A percentile compares a stretch with the other conserved stretches of the same genome.
Evolutionary conservation across 2,797 vertebrate genomes (phyloP).

Genomic region (Fringilla coelebs): DNA sequence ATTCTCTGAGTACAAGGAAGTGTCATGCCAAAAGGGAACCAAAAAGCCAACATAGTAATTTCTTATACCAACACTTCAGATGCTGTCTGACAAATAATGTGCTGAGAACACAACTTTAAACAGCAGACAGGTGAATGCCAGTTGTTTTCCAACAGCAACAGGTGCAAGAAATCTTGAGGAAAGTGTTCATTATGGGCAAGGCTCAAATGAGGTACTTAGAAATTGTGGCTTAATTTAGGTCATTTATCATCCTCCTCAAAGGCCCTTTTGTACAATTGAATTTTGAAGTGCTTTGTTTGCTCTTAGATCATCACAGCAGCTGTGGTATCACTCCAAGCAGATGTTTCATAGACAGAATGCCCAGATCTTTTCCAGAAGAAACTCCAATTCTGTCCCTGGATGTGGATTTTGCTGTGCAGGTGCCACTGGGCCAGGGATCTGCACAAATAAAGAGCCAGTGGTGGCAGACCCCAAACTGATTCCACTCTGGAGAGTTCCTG

Average conservation of each 20-base stretch:
- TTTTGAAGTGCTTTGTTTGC: conserved; percentile 73
- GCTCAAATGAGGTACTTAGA: conserved; percentile 75
- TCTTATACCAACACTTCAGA: background rate
- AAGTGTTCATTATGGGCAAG: conserved; percentile 74
- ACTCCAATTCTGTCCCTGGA: conserved; percentile 16
- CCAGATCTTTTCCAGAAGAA: conserved; percentile 60
- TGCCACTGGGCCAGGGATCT: background rate
- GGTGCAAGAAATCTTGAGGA: conserved; percentile 75
- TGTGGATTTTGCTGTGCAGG: conserved; percentile 46
- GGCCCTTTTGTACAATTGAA: conserved; percentile 72
- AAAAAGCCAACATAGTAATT: background rate
- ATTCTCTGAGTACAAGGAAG: background rate
- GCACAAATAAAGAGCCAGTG: conserved; percentile 9
- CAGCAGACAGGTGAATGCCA: conserved; percentile 26
- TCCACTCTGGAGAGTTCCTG: background rate
- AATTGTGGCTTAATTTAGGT: conserved; percentile 76
- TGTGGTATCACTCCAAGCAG: conserved; percentile 73
- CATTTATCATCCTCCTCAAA: conserved; percentile 78
- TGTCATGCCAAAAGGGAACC: background rate
- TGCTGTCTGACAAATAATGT: conserved; percentile 18
- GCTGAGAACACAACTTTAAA: conserved; percentile 39
- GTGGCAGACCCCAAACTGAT: conserved; percentile 24
- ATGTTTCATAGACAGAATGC: conserved; percentile 69
- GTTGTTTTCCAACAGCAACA: conserved; percentile 68
- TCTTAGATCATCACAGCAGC: conserved; percentile 78